Base-by-base conservation (phyloP, 1,140 invertebrate species). In the Leptinotarsa defecta region DNA sequence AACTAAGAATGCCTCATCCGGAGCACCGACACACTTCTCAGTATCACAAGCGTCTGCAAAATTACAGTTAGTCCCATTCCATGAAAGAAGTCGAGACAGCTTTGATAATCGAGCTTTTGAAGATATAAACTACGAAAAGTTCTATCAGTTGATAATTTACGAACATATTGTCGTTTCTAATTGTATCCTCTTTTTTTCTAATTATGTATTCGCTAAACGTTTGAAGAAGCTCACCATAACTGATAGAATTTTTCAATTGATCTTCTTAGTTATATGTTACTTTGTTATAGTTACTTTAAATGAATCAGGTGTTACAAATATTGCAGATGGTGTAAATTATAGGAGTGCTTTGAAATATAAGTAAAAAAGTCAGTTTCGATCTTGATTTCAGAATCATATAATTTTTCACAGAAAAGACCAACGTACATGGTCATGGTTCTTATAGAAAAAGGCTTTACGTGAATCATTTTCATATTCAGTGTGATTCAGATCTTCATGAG, bases 201-300 rank as follows among this genome's bases (percentile, higher is more conserved):
- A 34, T 48, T 73, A 27, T 11, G 43, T 65, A 3, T 65, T 19
- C 22, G 22, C 57, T 20, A 73, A 19, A 49, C 34, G 63, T 13
- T 11, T 48, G 6, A 64, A 48, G 63, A 73, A 65, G 34, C 62
- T 73, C 17, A 65, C 62, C 17, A 2, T 64, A 5, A n/a, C 11
- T 17, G 61, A 73, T 20, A 64, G 71, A 64, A 62, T 73, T 13
- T 6, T 48, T 34, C 71, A 73, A 49, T 48, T 73, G 43, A 5
- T 73, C n/a, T 73, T 73, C 27, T 65, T 73, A 4, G 20, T 73
- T 13, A 48, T 73, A 15, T 73, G 62, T 64, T 73, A 62, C 64
- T 73, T 64, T 49, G 71, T 73, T 13, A 15, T 65, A 3, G 61
- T 65, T 13, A n/a, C 64, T 48, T 22, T 73, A 22, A 34, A 65